Conservation (phyloP, 2,113 vertebrate genomes). For the Microcebus jonahi region DNA sequence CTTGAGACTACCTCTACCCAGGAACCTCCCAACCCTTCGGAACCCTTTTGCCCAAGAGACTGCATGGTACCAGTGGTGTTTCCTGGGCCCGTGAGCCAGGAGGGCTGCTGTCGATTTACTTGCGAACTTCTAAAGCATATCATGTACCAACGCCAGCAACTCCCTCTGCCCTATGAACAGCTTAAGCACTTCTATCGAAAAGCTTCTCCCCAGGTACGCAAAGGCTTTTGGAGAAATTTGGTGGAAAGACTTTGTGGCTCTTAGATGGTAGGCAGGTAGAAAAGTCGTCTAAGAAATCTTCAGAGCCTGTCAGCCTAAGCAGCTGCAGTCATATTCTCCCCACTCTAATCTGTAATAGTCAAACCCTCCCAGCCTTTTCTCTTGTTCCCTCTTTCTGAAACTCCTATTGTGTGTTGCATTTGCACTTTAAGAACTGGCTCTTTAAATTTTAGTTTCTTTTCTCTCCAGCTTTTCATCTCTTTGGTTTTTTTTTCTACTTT, state of each 20-base stretch:
- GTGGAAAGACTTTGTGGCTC: not conserved
- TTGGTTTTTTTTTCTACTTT: not conserved
- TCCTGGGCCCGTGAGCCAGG: conserved; percentile 89
- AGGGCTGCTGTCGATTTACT: conserved; percentile 92
- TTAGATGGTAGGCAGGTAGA: not conserved
- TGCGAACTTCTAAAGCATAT: conserved; percentile 95
- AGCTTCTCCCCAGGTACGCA: conserved; percentile 71
- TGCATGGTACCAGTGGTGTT: conserved; percentile 89
- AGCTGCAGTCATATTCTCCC: not conserved
- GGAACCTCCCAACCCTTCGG: conserved; percentile 38
- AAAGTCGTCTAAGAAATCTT: not conserved
- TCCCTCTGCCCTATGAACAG: conserved; percentile 96
- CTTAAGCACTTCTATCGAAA: conserved; percentile 89
- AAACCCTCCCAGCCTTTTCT: not conserved
- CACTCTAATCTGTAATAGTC: not conserved
- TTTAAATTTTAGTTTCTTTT: conserved; percentile 15
- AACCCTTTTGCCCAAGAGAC: conserved; percentile 73
- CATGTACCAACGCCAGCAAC: conserved; percentile 95
- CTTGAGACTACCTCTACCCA: conserved; percentile 20
- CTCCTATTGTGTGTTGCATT: not conserved
- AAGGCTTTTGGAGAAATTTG: not conserved
- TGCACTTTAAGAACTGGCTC: not conserved
- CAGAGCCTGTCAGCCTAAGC: not conserved
- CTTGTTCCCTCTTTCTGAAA: not conserved
- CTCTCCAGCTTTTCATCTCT: not conserved